A percentile compares a stretch with the other conserved stretches of the same genome.
These are phyloP conservation scores for Cephus pygmeus DNA, from an alignment of 2,888 invertebrate species.

Conservation along the genomic window DNA sequence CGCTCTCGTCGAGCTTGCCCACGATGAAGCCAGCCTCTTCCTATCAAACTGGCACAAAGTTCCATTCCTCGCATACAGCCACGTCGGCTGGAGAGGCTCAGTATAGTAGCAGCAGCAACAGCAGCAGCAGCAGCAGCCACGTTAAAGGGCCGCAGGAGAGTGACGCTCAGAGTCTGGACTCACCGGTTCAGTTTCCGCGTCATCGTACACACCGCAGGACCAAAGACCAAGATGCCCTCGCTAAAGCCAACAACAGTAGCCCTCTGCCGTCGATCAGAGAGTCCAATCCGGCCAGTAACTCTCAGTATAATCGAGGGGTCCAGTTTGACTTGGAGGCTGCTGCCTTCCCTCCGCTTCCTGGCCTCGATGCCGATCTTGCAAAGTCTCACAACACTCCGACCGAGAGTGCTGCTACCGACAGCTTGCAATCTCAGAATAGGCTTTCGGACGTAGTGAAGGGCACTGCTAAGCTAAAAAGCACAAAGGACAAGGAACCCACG, in stretches of 20 bases:
- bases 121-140: conserved; percentile 39
- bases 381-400: conserved; percentile 49
- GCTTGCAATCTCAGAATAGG: conserved; percentile 70
- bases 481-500: conserved; percentile 57
- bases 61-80: conserved; percentile 59
- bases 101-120: conserved; percentile 39
- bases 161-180: conserved; percentile 49
- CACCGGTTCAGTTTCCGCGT: conserved; percentile 55
- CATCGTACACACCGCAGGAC: conserved; percentile 63
- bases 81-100: conserved; percentile 28
- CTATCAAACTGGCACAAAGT: conserved; percentile 62
- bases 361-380: conserved; percentile 67
- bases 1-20: conserved; percentile 55
- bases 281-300: conserved; percentile 35
- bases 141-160: conserved; percentile 46
- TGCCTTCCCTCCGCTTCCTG: conserved; percentile 84
- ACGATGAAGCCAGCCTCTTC: conserved; percentile 56
- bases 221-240: conserved; percentile 60
- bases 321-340: conserved; percentile 84
- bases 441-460: conserved; percentile 85
- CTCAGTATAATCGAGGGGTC: conserved; percentile 68
- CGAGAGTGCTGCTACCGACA: conserved; percentile 48
- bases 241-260: conserved; percentile 53
- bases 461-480: conserved; percentile 72
- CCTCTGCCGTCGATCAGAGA: conserved; percentile 58